A percentile compares a stretch with the other conserved stretches of the same genome.
These are phyloP conservation scores for Aricia agestis DNA, from an alignment of 1,140 invertebrate species.

Conservation along the genomic window DNA sequence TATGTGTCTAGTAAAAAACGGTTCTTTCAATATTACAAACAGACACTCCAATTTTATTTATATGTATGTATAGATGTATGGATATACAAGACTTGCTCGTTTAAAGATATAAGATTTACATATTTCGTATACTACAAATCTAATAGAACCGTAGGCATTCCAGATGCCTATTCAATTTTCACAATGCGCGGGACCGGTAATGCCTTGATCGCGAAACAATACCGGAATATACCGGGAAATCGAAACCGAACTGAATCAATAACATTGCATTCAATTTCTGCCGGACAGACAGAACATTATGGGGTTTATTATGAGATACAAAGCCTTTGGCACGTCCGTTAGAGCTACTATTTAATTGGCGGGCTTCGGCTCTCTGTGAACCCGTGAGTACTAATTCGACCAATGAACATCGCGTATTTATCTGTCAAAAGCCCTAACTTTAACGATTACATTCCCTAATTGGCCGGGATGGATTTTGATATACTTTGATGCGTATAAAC, in stretches of 20 bases:
- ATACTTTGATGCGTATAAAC: not conserved
- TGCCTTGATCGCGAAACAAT: conserved; percentile 14
- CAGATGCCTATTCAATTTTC: conserved; percentile 11
- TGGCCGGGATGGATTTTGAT: not conserved
- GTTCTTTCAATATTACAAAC: too few relatives aligned
- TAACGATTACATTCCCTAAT: conserved; percentile 24
- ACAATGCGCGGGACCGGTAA: conserved; percentile 1
- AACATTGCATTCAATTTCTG: conserved; percentile 37
- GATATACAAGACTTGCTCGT: too few relatives aligned
- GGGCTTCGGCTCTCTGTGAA: conserved; percentile 38
- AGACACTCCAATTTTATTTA: too few relatives aligned
- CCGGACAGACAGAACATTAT: conserved; percentile 32
- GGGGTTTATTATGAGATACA: conserved; percentile 61
- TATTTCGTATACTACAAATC: not conserved
- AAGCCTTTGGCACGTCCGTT: conserved; percentile 48
- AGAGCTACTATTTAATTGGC: conserved; percentile 55
- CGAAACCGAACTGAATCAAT: conserved; percentile 13
- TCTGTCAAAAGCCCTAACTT: conserved; percentile 35
- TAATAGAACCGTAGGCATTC: not conserved
- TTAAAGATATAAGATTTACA: too few relatives aligned
- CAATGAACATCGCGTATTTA: conserved; percentile 40
- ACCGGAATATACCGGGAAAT: conserved; percentile 17
- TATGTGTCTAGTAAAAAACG: too few relatives aligned
- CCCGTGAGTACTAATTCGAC: conserved; percentile 43
- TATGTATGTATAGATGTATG: too few relatives aligned